These are phyloP conservation scores for Mythimna lalbum DNA, from an alignment of 2,888 invertebrate species.

Conservation along the genomic window DNA sequence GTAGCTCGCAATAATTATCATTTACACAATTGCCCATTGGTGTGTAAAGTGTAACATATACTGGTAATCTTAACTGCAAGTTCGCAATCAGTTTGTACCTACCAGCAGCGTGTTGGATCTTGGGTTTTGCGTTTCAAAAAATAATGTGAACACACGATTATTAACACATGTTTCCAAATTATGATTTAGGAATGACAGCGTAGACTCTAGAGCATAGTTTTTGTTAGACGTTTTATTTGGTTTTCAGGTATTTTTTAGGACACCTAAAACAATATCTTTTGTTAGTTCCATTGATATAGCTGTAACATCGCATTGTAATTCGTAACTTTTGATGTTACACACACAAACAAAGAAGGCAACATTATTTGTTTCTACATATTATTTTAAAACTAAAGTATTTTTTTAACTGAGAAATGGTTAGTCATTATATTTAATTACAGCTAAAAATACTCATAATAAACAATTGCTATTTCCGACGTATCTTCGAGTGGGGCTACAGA, in stretches of 20 bases:
- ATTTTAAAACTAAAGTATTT: background rate
- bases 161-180: slow-evolving; percentile 48
- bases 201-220: background rate
- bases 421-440: background rate
- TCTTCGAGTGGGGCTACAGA: slow-evolving; percentile 33
- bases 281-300: background rate
- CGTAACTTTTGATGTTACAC: background rate
- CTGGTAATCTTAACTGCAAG: slow-evolving; percentile 44
- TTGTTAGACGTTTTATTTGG: background rate
- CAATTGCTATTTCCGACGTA: slow-evolving; percentile 19
- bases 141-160: slow-evolving; percentile 39
- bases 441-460: slow-evolving; percentile 31
- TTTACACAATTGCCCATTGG: slow-evolving; percentile 17
- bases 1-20: no score
- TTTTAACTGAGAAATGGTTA: background rate
- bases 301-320: background rate
- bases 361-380: no score
- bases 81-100: background rate
- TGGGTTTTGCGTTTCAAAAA: slow-evolving; percentile 58
- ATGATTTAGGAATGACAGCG: slow-evolving; percentile 41
- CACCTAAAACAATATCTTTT: background rate
- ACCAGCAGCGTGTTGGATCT: background rate
- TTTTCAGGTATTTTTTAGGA: background rate
- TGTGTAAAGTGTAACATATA: slow-evolving; percentile 51
- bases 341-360: background rate